Evolutionary conservation across 2,113 vertebrate species (phyloP), one percentile per base, ranked within the genome.

Genomic region (Climacteris rufus): DNA sequence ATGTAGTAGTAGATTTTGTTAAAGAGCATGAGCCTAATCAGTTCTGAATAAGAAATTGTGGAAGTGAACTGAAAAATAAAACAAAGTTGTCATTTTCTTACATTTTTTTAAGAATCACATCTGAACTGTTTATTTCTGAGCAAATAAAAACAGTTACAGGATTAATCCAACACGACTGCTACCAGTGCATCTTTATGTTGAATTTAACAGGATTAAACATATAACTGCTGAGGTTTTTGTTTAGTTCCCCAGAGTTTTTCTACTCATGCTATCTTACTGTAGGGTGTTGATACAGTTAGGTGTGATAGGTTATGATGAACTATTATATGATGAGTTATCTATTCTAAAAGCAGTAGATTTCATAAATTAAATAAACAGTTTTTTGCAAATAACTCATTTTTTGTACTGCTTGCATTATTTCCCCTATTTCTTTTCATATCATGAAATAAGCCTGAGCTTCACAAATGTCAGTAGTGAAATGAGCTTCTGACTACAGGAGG

Each of bases 31-130:
- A 5, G 27, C 18, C n/a, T 72, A 13, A 42, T 86, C 40, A 52
- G 24, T 59, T 85, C 40, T 85, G 49, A 74, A 57, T 37, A 60
- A 79, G 24, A 7, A 90, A n/a, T 53, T 76, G 10, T 3, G 42
- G 33, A 87, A 76, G 17, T 44, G 7, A 85, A 59, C 33, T 37
- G 12, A 59, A 89, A 70, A 90, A 23, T 6, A 27, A 70, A 28
- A 13, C 52, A 40, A 56, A n/a, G 15, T 11, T 18, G 4, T 25
- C 0, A 8, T 13, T 27, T 86, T 50, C 11, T 0, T 31, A 7
- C 14, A 33, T 47, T 49, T 49, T 81, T 31, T 9, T 8, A 56
- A 47, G 20, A 50, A 53, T 82, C 7, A 4, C 5, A 44, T 24
- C 19, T 60, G 10, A 75, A 42, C 15, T 33, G 6, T 75, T 5